Base-by-base conservation (phyloP, 2,113 vertebrate species). In the Columba janthina region DNA sequence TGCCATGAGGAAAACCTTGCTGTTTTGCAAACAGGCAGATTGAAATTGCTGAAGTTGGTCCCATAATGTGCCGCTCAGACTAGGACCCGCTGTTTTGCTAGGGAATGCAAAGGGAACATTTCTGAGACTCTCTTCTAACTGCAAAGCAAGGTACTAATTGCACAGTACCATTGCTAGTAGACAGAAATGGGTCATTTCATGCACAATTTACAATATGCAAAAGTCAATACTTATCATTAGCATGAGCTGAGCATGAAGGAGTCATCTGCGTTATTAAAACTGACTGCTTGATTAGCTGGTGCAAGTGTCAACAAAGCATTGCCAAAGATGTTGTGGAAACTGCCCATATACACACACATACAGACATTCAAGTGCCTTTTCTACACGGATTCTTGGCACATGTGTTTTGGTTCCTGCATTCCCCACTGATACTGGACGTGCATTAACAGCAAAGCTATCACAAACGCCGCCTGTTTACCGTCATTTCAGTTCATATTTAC, bases 191-290 rank as follows among this genome's bases (percentile, higher is more conserved):
- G 64, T 61, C 64, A 70, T 97, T 96, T 97, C 95, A 93, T 89
- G 84, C 48, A 86, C 89, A 96, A 94, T 97, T 97, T 97, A 46
- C 93, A 91, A 84, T 65, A 76, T 54, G 60, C 51, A 91, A 21
- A 76, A 90, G 91, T 90, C 93, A 94, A 74, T 88, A 83, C 64
- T 15, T 88, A 51, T 42, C 81, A 84, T 94, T 86, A 94, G 57
- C 32, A 32, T 10, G 85, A 91, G 90, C 77, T 21, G 29, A 69
- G 83, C 61, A 69, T 24, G 53, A 92, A 54, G 21, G 61, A 86
- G 89, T 44, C 86, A 16, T 44, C 72, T 50, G 48, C 69, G 15
- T 40, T 11, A 76, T 69, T 81, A 60, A 57, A 87, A 73, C 10
- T 56, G 80, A 9, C 65, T 72, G 61, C n/a, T 42, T 14, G 48